phyloP scores from a whole-genome alignment of 2,888 invertebrate genomes.

The Euzophera pinguis region DNA sequence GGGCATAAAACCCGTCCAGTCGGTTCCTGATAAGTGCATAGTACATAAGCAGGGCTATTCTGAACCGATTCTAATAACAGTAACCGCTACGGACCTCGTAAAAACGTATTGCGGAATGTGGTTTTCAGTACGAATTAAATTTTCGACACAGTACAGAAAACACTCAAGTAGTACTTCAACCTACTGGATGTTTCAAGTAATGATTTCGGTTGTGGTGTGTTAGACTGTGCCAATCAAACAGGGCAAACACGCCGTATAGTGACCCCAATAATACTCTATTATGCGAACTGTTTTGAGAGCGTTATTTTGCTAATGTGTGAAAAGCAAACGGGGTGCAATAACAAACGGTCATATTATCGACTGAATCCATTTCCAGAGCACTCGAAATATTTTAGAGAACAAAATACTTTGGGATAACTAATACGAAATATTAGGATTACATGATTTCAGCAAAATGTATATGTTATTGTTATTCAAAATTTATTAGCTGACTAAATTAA shows the following conservation, averaged over 20 bases:
- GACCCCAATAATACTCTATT: slow-evolving; percentile 55
- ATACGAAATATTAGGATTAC: too few relatives aligned
- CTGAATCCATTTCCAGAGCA: slow-evolving; percentile 5
- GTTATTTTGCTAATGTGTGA: slow-evolving; percentile 44
- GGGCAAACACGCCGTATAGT: slow-evolving; percentile 33
- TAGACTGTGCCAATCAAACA: slow-evolving; percentile 28
- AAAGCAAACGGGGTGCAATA: slow-evolving; percentile 32
- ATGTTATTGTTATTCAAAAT: too few relatives aligned
- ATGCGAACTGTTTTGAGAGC: slow-evolving; percentile 50
- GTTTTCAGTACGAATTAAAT: slow-evolving; percentile 49
- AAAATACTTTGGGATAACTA: background rate
- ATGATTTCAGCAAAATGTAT: too few relatives aligned
- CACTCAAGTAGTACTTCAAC: background rate
- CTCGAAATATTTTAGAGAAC: background rate
- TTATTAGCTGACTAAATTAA: too few relatives aligned
- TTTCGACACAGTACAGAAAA: slow-evolving; percentile 26
- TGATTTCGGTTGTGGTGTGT: background rate
- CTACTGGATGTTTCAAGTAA: slow-evolving; percentile 15
- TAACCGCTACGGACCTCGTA: slow-evolving; percentile 54
- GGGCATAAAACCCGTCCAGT: slow-evolving; percentile 15
- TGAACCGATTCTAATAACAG: slow-evolving; percentile 57
- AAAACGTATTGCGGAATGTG: slow-evolving; percentile 61
- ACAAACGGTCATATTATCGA: slow-evolving; percentile 29
- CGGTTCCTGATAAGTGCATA: slow-evolving; percentile 42
- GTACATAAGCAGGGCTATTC: slow-evolving; percentile 42